A percentile compares a stretch with the other conserved stretches of the same genome.
These are phyloP conservation scores for Poecilobothrus nobilitatus DNA, from an alignment of 2,888 invertebrate genomes.

Conservation along the genomic window DNA sequence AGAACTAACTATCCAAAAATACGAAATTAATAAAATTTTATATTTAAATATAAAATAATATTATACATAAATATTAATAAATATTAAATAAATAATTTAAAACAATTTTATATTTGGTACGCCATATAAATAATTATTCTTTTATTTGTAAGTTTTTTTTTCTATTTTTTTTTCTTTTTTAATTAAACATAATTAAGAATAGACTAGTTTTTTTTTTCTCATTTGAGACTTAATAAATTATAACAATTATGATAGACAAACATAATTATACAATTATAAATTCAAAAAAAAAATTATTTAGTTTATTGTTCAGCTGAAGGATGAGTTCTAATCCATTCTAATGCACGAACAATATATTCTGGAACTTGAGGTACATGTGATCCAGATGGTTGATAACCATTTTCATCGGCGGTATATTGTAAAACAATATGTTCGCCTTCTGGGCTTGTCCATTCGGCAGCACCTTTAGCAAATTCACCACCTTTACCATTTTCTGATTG, in stretches of 20 bases:
- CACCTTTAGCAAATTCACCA: conserved; percentile 33
- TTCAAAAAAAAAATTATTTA: no score
- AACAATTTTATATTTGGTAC: not conserved
- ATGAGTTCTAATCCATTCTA: conserved; percentile 34
- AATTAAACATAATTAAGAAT: no score
- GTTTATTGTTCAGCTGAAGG: conserved; percentile 19
- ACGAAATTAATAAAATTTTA: no score
- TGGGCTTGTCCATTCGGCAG: conserved; percentile 31
- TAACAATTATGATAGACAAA: not conserved
- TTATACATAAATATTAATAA: no score
- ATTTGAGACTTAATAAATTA: conserved; percentile 3
- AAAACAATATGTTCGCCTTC: conserved; percentile 32
- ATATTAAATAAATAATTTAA: no score
- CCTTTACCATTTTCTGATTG: conserved; percentile 29
- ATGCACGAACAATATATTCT: conserved; percentile 29
- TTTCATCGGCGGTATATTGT: conserved; percentile 33
- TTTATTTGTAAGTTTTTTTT: no score
- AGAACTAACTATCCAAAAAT: no score
- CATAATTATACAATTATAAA: not conserved
- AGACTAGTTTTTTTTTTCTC: not conserved
- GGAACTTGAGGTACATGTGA: conserved; percentile 33
- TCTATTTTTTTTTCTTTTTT: not conserved
- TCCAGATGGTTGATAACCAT: conserved; percentile 32
- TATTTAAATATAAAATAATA: no score
- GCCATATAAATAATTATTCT: not conserved